phyloP scores from a whole-genome alignment of 2,113 vertebrate genomes.

The Pomatorhinus ruficollis region DNA sequence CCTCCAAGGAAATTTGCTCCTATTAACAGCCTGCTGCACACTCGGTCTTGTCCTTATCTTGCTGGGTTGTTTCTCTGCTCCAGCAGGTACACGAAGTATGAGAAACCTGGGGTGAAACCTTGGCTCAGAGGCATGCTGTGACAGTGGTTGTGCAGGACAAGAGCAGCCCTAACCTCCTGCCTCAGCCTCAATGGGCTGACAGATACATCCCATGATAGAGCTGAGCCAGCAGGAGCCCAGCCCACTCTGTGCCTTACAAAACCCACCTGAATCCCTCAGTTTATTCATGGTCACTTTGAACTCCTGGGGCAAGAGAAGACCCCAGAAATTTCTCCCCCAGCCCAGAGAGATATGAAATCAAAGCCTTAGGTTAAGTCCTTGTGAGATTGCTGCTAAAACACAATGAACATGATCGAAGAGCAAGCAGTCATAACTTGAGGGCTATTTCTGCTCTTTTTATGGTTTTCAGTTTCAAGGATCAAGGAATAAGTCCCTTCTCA shows the following conservation, averaged over 20 bases:
- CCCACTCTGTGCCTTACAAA: not conserved
- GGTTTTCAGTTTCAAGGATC: not conserved
- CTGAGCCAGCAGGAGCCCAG: not conserved
- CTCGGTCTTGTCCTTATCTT: not conserved
- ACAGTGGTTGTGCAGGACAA: not conserved
- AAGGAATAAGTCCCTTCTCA: not conserved
- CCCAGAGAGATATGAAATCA: not conserved
- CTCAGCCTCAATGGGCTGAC: fast-evolving
- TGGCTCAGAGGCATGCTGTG: not conserved
- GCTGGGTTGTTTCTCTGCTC: not conserved
- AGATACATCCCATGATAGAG: not conserved
- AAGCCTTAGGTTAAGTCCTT: not conserved
- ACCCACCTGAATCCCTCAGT: not conserved
- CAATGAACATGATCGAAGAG: not conserved
- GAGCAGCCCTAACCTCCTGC: not conserved
- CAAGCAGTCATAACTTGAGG: not conserved
- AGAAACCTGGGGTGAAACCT: not conserved
- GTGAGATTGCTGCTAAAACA: not conserved
- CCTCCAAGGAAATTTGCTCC: not conserved
- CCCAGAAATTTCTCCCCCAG: not conserved
- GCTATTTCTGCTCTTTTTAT: not conserved
- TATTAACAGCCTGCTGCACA: not conserved
- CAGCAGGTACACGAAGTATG: fast-evolving
- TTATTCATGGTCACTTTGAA: not conserved
- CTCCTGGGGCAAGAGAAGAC: not conserved